Percentiles rank a stretch among this genome's conserved stretches.
Evolutionary conservation across 2,113 vertebrate genomes (phyloP).

Genomic region (Tichodroma muraria): DNA sequence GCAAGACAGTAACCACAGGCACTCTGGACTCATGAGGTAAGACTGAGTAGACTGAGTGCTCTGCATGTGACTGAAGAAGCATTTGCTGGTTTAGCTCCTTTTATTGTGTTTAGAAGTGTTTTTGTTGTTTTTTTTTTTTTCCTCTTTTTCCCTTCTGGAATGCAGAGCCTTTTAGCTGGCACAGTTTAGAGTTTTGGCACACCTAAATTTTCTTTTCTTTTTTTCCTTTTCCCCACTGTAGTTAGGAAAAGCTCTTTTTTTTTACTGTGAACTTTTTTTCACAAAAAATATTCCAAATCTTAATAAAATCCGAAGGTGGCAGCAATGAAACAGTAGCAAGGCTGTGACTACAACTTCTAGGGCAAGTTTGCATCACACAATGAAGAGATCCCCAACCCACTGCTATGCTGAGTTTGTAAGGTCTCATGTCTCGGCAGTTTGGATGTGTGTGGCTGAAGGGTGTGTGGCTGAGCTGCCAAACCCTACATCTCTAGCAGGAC

Average conservation of each 20-base stretch:
- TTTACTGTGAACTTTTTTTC: neutral
- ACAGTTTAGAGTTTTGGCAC: neutral
- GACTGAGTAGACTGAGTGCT: accelerated
- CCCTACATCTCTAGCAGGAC: neutral
- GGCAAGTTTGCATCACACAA: neutral
- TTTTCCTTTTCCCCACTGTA: neutral
- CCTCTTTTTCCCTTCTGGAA: neutral
- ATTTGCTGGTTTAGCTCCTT: conserved; percentile 1
- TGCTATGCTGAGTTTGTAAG: neutral
- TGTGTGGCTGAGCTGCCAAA: neutral
- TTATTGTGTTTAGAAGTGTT: neutral
- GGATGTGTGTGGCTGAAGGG: too few relatives aligned
- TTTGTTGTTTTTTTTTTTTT: neutral
- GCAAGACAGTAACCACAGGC: neutral
- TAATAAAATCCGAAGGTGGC: conserved; percentile 49
- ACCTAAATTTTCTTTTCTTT: neutral
- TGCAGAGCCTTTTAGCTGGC: conserved; percentile 5
- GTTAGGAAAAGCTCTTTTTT: neutral
- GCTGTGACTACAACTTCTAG: neutral
- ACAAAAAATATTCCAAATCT: neutral
- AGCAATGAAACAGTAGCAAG: neutral
- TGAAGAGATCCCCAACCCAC: neutral
- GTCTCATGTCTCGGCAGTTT: accelerated
- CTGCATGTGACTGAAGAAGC: neutral
- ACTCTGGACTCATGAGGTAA: neutral